phyloP scores from a whole-genome alignment of 2,888 invertebrate genomes.

The Clostera curtula region DNA sequence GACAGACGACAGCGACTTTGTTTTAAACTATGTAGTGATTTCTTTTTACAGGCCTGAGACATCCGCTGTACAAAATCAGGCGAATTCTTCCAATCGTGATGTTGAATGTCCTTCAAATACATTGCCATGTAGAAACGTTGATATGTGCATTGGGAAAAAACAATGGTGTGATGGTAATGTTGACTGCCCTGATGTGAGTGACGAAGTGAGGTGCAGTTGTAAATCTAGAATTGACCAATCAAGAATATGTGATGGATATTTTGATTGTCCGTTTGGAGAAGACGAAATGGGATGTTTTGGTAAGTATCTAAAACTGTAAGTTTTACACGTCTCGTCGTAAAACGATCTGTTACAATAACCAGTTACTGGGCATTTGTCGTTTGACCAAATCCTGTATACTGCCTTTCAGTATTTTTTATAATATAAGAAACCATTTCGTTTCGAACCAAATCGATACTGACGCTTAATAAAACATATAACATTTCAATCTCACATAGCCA shows the following conservation, averaged over 20 bases:
- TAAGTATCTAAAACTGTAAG: constrained; percentile 47
- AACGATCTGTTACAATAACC: too few relatives aligned
- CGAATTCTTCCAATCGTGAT: constrained; percentile 31
- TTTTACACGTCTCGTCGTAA: too few relatives aligned
- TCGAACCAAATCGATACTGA: too few relatives aligned
- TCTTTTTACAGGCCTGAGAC: constrained; percentile 22
- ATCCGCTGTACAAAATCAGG: constrained; percentile 13
- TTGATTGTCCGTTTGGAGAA: constrained; percentile 87
- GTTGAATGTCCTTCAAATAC: constrained; percentile 41
- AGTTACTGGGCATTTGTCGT: too few relatives aligned
- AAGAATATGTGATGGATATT: constrained; percentile 86
- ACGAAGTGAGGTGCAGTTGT: constrained; percentile 84
- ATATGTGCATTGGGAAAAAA: constrained; percentile 67
- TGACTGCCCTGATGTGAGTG: constrained; percentile 85
- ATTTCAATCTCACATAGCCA: too few relatives aligned
- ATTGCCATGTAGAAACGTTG: constrained; percentile 42
- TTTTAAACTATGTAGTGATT: constrained; percentile 3
- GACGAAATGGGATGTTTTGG: constrained; percentile 88
- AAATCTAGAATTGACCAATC: constrained; percentile 78
- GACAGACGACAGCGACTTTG: too few relatives aligned
- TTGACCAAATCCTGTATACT: too few relatives aligned
- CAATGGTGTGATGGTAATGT: constrained; percentile 83
- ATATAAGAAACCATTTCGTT: neutral
- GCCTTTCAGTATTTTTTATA: too few relatives aligned
- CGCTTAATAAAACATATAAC: too few relatives aligned